phyloP scores from a whole-genome alignment of 2,113 vertebrate species.

The Pampusana beccarii region DNA sequence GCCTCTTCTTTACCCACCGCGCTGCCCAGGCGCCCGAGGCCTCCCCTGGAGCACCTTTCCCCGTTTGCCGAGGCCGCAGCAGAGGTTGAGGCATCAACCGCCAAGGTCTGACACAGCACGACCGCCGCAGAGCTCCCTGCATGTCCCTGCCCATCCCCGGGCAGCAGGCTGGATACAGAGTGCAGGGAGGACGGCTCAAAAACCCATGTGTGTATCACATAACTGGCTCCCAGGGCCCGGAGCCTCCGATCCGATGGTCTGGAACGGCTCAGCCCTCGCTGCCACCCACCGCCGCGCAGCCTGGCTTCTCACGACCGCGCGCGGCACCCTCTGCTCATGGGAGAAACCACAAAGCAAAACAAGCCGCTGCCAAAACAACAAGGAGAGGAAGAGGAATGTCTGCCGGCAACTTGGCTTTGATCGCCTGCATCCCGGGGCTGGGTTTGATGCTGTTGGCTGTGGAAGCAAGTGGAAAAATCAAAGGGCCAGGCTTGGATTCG shows the following conservation, averaged over 20 bases:
- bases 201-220: fast-evolving
- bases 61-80: fast-evolving
- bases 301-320: not conserved
- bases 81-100: not conserved
- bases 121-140: not conserved
- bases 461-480: not conserved
- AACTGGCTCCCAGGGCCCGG: fast-evolving
- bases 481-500: not conserved
- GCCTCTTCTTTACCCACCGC: fast-evolving
- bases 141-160: fast-evolving
- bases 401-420: slow-evolving; percentile 28
- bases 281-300: not conserved
- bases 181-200: not conserved
- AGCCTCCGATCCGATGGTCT: not conserved
- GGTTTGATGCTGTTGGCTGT: slow-evolving; percentile 12
- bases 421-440: not conserved
- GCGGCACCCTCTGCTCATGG: not conserved
- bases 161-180: not conserved
- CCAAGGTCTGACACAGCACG: fast-evolving
- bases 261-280: not conserved
- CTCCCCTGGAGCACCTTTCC: not conserved
- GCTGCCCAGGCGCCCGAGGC: fast-evolving
- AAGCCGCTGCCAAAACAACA: slow-evolving; percentile 10
- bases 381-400: slow-evolving; percentile 43
- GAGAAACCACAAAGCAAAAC: slow-evolving; percentile 60